Evolutionary conservation across 2,797 vertebrate genomes (phyloP).

Genomic region (Ispidina lecontei): DNA sequence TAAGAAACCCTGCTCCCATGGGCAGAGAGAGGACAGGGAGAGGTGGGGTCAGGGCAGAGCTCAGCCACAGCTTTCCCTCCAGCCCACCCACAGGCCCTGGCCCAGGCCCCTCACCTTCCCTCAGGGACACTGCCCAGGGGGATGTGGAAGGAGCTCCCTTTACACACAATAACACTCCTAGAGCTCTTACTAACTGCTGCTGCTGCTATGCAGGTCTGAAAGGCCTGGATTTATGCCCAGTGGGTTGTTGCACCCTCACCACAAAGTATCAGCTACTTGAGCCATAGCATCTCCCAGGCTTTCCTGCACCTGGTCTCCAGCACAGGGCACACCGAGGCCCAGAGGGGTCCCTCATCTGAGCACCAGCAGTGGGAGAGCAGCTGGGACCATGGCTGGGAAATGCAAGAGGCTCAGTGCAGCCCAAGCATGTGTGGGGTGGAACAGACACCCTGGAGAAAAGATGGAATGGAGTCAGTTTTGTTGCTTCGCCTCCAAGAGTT

Average conservation of each 20-base stretch:
- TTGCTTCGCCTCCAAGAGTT: not conserved
- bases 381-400: fast-evolving
- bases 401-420: fast-evolving
- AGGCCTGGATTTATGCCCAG: not conserved
- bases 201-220: not conserved
- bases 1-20: not conserved
- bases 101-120: not conserved
- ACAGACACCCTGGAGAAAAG: fast-evolving
- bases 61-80: not conserved
- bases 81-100: not conserved
- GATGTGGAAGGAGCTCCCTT: not conserved
- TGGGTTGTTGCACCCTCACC: not conserved
- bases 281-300: fast-evolving
- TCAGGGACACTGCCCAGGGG: not conserved
- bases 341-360: not conserved
- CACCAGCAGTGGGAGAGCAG: fast-evolving
- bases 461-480: not conserved
- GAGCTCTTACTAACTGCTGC: not conserved
- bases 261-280: not conserved
- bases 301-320: not conserved
- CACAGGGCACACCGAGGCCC: fast-evolving
- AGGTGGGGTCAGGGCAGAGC: not conserved
- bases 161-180: not conserved
- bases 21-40: not conserved
- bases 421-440: fast-evolving